A percentile compares a stretch with the other conserved stretches of the same genome.
phyloP scores from a whole-genome alignment of 2,797 vertebrate species.

The Tokudaia muenninki region DNA sequence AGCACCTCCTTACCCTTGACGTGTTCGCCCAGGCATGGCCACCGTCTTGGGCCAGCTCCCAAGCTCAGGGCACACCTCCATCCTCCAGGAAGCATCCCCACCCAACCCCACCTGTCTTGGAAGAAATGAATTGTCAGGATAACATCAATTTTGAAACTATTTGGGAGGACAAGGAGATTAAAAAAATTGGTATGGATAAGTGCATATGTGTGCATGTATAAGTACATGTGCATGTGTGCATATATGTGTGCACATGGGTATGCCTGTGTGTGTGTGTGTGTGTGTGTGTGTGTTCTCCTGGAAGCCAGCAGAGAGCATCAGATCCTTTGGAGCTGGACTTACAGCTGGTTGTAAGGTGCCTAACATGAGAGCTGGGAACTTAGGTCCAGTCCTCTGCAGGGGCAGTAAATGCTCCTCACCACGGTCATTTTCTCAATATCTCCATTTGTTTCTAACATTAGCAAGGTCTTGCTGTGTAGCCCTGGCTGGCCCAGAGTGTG shows the following conservation, averaged over 20 bases:
- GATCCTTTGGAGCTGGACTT: not conserved
- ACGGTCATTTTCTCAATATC: not conserved
- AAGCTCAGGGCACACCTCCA: too few species aligned
- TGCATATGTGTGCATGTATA: not conserved
- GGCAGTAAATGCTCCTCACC: too few species aligned
- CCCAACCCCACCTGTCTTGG: not conserved
- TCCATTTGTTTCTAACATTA: not conserved
- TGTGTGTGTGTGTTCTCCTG: too few species aligned
- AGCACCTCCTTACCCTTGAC: fast-evolving
- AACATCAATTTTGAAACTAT: conserved; percentile 4
- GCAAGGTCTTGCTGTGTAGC: not conserved
- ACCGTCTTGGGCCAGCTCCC: not conserved
- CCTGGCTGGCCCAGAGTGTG: not conserved
- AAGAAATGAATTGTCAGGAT: not conserved
- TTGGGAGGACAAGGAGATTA: not conserved
- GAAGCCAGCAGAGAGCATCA: not conserved
- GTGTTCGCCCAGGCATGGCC: not conserved
- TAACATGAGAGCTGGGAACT: not conserved
- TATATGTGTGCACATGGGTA: not conserved
- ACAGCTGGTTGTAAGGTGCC: not conserved
- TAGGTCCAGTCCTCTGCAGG: not conserved
- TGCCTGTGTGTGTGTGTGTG: not conserved
- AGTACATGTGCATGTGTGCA: too few species aligned
- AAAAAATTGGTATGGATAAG: not conserved
- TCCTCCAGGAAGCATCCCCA: not conserved